A percentile compares a stretch with the other conserved stretches of the same genome.
These are phyloP conservation scores for Leptarthrus brevirostris DNA, from an alignment of 2,888 invertebrate genomes.

Conservation along the genomic window DNA sequence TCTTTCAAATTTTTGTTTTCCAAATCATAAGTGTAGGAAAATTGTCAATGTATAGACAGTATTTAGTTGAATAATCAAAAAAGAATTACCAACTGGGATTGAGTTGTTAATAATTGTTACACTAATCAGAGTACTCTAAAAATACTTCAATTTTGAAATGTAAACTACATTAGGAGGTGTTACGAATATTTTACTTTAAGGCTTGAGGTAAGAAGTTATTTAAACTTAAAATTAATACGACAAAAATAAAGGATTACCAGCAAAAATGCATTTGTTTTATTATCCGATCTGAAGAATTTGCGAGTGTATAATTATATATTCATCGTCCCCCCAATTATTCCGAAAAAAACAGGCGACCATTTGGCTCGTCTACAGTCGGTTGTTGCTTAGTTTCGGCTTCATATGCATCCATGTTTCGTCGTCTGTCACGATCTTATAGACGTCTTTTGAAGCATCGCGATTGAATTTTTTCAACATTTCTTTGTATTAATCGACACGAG, in stretches of 20 bases:
- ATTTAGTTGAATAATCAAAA: slow-evolving; percentile 21
- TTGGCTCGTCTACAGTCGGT: too few relatives aligned
- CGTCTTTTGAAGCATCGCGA: too few relatives aligned
- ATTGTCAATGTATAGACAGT: slow-evolving; percentile 47
- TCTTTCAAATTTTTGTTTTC: slow-evolving; percentile 23
- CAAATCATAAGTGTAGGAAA: slow-evolving; percentile 49
- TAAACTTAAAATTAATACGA: background rate
- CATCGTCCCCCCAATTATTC: too few relatives aligned
- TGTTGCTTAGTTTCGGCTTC: too few relatives aligned
- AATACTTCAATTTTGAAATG: slow-evolving; percentile 12
- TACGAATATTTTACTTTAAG: background rate
- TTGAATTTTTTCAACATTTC: too few relatives aligned
- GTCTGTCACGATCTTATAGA: too few relatives aligned
- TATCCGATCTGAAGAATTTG: too few relatives aligned
- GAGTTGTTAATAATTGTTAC: slow-evolving; percentile 13
- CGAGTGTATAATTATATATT: too few relatives aligned
- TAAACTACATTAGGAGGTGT: slow-evolving; percentile 5
- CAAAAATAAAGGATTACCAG: background rate
- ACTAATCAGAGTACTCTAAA: too few relatives aligned
- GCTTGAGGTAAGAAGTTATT: background rate
- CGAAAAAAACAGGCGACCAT: too few relatives aligned
- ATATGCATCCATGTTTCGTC: too few relatives aligned
- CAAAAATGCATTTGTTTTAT: background rate
- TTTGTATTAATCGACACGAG: too few relatives aligned
- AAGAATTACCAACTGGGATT: slow-evolving; percentile 50